Evolutionary conservation across 2,113 vertebrate genomes (phyloP), one percentile per base, ranked within the genome.

Genomic region (Trematocara marginatum): DNA sequence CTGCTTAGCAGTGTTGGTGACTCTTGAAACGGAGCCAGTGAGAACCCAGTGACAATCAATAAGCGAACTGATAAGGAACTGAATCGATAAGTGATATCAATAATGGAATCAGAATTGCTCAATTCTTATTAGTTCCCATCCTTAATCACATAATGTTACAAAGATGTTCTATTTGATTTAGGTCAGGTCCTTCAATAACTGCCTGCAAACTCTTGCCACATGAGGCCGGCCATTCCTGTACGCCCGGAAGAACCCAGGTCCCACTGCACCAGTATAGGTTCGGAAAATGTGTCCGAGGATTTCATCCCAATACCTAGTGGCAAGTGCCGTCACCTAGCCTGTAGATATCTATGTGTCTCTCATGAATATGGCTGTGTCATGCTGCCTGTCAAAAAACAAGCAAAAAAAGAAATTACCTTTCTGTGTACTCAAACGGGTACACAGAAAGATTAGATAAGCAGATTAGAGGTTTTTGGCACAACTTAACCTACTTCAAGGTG

Each of bases 111-210:
- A 61, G 57, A 61, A 35, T 10, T 35, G 9, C 31, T 35, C 31
- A 35, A 3, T 35, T 61, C 31, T 61, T 35, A 35, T 35, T 9
- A 1, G 31, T 61, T 61, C 9, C 57, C 57, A 35, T 35, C 31
- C 29, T 18, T 0, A 61, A 61, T 61, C 29, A 61, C 57, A 35
- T 35, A 61, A 61, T 35, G 31, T 61, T n/a, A 10, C 57, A 61
- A 61, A 0, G 0, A 61, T 4, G 0, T 35, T 35, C 57, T 35
- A 10, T 61, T n/a, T 4, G 57, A 61, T 61, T 18, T 35, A 61
- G 31, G 31, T n/a, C 2, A 35, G 57, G 16, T 35, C 57, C 16
- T 35, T 61, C 31, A 61, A 35, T 15, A 35, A 0, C 9, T 61
- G 0, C 57, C 29, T 61, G 57, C 16, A 61, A 18, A 10, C 57